Evolutionary conservation across 2,888 invertebrate species (phyloP).

Genomic region (Sinhomidia bicolor): DNA sequence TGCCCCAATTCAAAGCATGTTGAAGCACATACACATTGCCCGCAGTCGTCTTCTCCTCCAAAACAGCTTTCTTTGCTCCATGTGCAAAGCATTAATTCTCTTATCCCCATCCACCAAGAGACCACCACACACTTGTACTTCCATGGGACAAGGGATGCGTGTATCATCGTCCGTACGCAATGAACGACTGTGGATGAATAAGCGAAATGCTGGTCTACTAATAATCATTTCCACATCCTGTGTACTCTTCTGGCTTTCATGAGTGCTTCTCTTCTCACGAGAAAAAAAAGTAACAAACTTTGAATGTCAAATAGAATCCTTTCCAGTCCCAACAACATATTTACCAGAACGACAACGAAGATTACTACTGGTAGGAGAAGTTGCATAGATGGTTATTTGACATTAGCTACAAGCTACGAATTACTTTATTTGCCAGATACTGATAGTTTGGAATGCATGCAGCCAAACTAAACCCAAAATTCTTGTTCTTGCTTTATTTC

Average conservation of each 20-base stretch:
- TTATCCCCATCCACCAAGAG: constrained; percentile 4
- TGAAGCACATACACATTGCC: neutral
- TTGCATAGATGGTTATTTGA: neutral
- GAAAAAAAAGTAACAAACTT: constrained; percentile 36
- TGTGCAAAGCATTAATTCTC: neutral
- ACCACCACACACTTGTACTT: neutral
- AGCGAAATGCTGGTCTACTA: constrained; percentile 72
- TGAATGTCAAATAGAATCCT: constrained; percentile 35
- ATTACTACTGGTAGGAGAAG: neutral
- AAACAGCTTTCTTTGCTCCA: neutral
- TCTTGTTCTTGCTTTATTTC: too few relatives aligned
- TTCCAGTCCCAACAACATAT: neutral
- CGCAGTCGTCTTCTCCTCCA: neutral
- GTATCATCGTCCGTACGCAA: constrained; percentile 71
- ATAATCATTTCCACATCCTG: constrained; percentile 71
- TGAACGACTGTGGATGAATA: constrained; percentile 71
- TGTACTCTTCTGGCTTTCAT: constrained; percentile 34
- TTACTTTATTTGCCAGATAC: neutral
- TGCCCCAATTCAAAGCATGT: neutral
- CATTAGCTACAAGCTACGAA: neutral
- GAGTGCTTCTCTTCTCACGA: constrained; percentile 43
- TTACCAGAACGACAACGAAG: constrained; percentile 9
- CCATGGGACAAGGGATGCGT: constrained; percentile 52
- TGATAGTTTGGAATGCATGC: neutral
- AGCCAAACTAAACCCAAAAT: neutral